Evolutionary conservation across 2,113 vertebrate genomes (phyloP).

Genomic region (Hippocampus barbouri): DNA sequence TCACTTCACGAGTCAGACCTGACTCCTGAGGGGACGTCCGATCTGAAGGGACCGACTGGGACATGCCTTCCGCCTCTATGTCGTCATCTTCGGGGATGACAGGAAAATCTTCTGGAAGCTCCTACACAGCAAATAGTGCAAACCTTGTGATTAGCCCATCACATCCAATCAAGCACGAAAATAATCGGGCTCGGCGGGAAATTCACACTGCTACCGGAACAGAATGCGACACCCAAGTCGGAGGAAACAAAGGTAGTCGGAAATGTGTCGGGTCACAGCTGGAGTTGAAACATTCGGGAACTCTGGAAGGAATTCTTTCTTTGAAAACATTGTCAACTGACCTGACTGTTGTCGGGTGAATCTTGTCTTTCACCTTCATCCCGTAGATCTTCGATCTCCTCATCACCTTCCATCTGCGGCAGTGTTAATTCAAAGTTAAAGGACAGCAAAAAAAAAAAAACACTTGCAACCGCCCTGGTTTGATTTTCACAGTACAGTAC

Average conservation of each 20-base stretch:
- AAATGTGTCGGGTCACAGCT: neutral
- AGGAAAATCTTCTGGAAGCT: constrained; percentile 78
- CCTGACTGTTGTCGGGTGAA: constrained; percentile 59
- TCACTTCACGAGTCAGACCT: constrained; percentile 79
- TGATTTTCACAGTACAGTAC: too few species aligned
- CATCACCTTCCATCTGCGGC: constrained; percentile 57
- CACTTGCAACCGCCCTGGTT: neutral
- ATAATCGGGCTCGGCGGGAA: too few species aligned
- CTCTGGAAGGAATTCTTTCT: neutral
- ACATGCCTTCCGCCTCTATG: constrained; percentile 70
- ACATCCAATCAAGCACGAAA: neutral
- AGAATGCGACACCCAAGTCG: too few species aligned
- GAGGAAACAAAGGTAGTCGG: too few species aligned
- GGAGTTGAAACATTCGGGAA: neutral
- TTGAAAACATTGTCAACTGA: constrained; percentile 20
- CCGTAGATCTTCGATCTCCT: constrained; percentile 51
- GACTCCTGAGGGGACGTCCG: constrained; percentile 72
- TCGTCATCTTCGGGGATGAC: constrained; percentile 64
- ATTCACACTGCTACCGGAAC: neutral
- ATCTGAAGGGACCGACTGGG: constrained; percentile 83
- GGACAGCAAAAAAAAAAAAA: neutral
- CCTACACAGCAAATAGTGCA: constrained; percentile 58
- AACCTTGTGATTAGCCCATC: neutral
- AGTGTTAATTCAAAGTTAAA: neutral
- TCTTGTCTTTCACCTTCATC: constrained; percentile 40